Evolutionary conservation across 2,888 invertebrate genomes (phyloP).

Genomic region (Osmoderma eremita): DNA sequence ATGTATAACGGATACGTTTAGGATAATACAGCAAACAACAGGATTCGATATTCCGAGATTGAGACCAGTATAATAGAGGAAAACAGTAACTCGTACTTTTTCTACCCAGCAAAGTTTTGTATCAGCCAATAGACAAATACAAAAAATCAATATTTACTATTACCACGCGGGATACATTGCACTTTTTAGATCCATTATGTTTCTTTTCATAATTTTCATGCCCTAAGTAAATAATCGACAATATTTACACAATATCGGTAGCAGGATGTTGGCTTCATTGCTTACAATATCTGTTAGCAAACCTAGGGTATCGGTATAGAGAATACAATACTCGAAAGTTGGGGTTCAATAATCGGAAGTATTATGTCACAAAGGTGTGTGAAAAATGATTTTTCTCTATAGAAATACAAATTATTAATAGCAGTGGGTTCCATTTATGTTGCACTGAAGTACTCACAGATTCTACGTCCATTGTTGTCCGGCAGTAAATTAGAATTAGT

Average conservation of each 20-base stretch:
- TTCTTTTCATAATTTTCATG: constrained; percentile 45
- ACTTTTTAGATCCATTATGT: constrained; percentile 43
- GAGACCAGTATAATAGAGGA: constrained; percentile 24
- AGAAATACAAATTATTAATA: constrained; percentile 46
- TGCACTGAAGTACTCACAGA: constrained; percentile 41
- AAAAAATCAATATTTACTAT: constrained; percentile 43
- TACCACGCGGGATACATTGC: constrained; percentile 41
- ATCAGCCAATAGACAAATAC: constrained; percentile 39
- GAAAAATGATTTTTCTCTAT: constrained; percentile 46
- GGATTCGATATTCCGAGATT: constrained; percentile 32
- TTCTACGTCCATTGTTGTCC: constrained; percentile 38
- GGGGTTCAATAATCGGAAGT: constrained; percentile 43
- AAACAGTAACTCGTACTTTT: constrained; percentile 33
- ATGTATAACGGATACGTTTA: constrained; percentile 19
- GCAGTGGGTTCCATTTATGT: constrained; percentile 40
- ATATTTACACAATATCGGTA: constrained; percentile 45
- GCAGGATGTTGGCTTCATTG: constrained; percentile 59
- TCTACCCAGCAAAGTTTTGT: constrained; percentile 14
- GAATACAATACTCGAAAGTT: constrained; percentile 51
- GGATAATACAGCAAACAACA: constrained; percentile 27
- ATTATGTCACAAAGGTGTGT: constrained; percentile 46
- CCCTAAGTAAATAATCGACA: constrained; percentile 45
- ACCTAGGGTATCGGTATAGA: constrained; percentile 32
- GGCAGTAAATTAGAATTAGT: constrained; percentile 40
- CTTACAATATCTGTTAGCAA: constrained; percentile 53